A percentile compares a stretch with the other conserved stretches of the same genome.
Conservation (phyloP, 2,888 invertebrate genomes). For the Caenorhabditis plicata region DNA sequence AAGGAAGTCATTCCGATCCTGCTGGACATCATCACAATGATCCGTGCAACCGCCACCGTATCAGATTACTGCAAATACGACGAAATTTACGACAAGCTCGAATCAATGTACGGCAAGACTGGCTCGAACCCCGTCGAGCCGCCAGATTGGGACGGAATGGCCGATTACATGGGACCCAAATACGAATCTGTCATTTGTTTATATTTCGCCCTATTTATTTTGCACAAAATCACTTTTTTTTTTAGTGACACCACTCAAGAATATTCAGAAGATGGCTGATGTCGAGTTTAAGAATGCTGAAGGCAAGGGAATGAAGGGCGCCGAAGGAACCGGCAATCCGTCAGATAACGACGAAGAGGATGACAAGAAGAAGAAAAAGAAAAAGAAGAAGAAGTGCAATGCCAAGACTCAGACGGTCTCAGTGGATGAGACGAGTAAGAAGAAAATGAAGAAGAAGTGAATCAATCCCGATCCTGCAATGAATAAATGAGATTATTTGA, state of each 20-base stretch:
- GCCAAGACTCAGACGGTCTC: constrained; percentile 3
- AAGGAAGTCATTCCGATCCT: constrained; percentile 5
- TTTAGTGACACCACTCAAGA: too few species aligned
- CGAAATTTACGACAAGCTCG: constrained; percentile 8
- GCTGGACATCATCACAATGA: constrained; percentile 13
- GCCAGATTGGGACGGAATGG: constrained; percentile 36
- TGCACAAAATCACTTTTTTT: too few species aligned
- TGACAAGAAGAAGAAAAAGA: constrained; percentile 3
- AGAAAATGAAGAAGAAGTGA: too few species aligned
- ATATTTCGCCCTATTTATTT: too few species aligned
- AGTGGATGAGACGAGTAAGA: neutral
- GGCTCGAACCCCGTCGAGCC: constrained; percentile 20
- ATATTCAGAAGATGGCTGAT: too few species aligned
- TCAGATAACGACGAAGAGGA: neutral
- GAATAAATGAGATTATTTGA: neutral
- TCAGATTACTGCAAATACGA: constrained; percentile 29
- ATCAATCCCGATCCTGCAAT: too few species aligned
- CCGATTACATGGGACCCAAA: constrained; percentile 20
- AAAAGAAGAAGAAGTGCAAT: constrained; percentile 5
- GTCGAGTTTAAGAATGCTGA: too few species aligned
- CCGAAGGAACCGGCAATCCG: too few species aligned
- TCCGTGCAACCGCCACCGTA: constrained; percentile 18
- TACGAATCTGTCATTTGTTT: constrained; percentile 15
- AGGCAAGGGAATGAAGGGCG: too few species aligned
- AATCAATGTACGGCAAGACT: constrained; percentile 13